Evolutionary conservation across 2,888 invertebrate genomes (phyloP), one percentile per base, ranked within the genome.

Genomic region (Philonicus albiceps): DNA sequence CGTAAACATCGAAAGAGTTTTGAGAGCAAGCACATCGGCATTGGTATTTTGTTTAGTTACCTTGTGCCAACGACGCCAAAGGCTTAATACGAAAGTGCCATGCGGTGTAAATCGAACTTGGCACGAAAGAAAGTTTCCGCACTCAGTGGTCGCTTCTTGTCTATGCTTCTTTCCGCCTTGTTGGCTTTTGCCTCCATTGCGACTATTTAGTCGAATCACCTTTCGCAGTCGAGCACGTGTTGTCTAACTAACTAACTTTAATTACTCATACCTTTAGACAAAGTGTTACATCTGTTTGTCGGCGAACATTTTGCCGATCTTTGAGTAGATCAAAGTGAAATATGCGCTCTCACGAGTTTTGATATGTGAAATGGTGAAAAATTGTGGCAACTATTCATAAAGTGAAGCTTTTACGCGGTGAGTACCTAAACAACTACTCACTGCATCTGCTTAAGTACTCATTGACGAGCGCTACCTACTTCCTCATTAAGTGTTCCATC

Each of bases 151-250:
- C 37, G 16, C 78, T 27, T 16, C 16, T 78, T 34, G 76, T 78
- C 78, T 78, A 27, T 30, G 49, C 6, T 22, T 78, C 78, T 49
- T 49, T 43, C 78, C 78, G 16, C 78, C 49, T 78, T 78, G 49
- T 49, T 27, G 22, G 78, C 6, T 30, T 7, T 31, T 53, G 80
- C 19, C 16, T 19, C 22, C 31, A 30, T 49, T 34, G 64, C 19
- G 19, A 55, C 19, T 64, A 55, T 34, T 81, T 81, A 81, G 81
- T 81, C 81, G 81, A 81, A 55, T 34, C 81, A 34, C 81, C 55
- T 81, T 81, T 81, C 13, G 43, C 31, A 43, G 27, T 30, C 31
- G 31, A 81, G 64, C 81, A 81, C 64, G 81, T 81, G 81, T n/a
- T 55, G 49, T n/a, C 49, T 49, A 49, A 19, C n/a, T 49, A 4